Conservation (phyloP, 1,140 invertebrate species). For the Sitodiplosis mosellana region DNA sequence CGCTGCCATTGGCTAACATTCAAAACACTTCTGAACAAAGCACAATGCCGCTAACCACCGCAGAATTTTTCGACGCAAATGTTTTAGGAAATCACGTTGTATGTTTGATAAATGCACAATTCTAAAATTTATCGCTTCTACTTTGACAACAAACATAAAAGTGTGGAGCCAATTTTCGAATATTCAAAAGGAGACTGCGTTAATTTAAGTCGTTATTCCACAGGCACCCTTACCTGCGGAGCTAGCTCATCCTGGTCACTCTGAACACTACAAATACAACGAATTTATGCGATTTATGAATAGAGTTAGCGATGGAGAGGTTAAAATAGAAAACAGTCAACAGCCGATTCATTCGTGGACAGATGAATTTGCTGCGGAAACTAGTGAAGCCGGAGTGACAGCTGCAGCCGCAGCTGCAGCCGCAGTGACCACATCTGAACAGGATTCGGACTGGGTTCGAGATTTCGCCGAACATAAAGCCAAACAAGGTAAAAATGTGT, state of each 20-base stretch:
- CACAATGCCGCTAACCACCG: conserved; percentile 9
- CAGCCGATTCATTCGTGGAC: conserved; percentile 13
- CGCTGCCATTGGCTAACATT: neutral
- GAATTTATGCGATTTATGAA: conserved; percentile 78
- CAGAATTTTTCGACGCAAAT: conserved; percentile 26
- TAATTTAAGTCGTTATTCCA: too few species aligned
- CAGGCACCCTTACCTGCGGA: too few species aligned
- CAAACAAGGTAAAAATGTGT: conserved; percentile 1
- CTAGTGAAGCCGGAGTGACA: conserved; percentile 13
- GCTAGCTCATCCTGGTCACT: conserved; percentile 17
- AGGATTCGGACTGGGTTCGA: conserved; percentile 13
- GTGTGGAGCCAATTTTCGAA: too few species aligned
- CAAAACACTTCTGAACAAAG: conserved; percentile 3
- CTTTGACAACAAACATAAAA: too few species aligned
- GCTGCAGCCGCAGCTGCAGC: too few species aligned
- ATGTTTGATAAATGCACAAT: too few species aligned
- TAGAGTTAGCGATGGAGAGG: conserved; percentile 47
- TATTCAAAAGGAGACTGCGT: too few species aligned
- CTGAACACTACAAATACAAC: conserved; percentile 49
- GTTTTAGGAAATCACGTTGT: conserved; percentile 27
- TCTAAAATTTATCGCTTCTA: too few species aligned
- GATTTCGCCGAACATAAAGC: conserved; percentile 19
- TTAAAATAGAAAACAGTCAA: conserved; percentile 23
- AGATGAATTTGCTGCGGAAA: conserved; percentile 35
- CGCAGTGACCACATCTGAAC: neutral